A percentile compares a stretch with the other conserved stretches of the same genome.
Conservation (phyloP, 2,113 vertebrate species). For the Nansenia antarctica region DNA sequence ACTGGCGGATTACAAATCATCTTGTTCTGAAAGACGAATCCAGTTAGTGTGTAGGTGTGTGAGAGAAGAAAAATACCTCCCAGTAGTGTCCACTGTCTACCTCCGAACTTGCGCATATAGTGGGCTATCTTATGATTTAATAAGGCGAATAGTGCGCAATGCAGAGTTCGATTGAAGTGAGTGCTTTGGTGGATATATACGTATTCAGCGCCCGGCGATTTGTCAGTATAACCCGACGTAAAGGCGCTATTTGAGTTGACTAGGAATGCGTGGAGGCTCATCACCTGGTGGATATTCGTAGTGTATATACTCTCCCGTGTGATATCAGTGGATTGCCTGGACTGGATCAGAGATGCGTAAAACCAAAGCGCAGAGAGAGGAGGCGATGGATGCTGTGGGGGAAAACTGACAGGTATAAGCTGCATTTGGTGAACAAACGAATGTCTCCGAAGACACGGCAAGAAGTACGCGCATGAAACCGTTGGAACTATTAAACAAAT, state of each 20-base stretch:
- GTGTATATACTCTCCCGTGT: conserved; percentile 16
- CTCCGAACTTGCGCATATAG: conserved; percentile 25
- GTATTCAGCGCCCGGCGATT: conserved; percentile 26
- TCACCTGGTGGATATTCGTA: conserved; percentile 50
- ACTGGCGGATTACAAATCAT: conserved; percentile 48
- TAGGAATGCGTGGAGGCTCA: conserved; percentile 25
- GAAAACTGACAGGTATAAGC: conserved; percentile 26
- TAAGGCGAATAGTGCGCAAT: conserved; percentile 26
- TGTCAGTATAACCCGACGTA: conserved; percentile 30
- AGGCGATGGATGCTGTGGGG: conserved; percentile 4
- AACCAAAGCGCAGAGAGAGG: conserved; percentile 41
- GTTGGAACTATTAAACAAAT: conserved; percentile 5
- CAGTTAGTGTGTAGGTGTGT: conserved; percentile 59
- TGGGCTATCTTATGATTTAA: conserved; percentile 34
- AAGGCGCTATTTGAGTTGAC: background rate
- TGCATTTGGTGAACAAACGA: conserved; percentile 48
- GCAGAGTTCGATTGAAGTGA: conserved; percentile 35
- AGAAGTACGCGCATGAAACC: conserved; percentile 22
- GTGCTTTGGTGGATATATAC: conserved; percentile 35
- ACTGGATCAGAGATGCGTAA: conserved; percentile 30
- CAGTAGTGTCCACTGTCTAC: conserved; percentile 25
- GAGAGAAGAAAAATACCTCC: background rate
- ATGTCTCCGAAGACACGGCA: conserved; percentile 34
- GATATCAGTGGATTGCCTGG: conserved; percentile 49
- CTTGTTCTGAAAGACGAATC: conserved; percentile 43